Evolutionary conservation across 2,888 invertebrate genomes (phyloP).

Genomic region (Argyresthia albistria): DNA sequence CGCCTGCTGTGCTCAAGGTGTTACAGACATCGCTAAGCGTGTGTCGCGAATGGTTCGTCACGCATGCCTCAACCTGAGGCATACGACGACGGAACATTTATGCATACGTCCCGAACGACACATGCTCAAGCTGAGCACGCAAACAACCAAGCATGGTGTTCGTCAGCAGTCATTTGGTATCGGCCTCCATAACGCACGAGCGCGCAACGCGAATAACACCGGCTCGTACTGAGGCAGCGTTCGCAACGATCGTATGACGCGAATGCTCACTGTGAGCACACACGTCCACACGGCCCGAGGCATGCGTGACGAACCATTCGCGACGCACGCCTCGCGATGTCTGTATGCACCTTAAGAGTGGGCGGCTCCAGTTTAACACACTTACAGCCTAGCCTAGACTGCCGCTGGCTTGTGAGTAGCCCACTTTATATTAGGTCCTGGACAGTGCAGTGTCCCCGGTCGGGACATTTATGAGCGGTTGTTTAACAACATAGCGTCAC

Average conservation of each 20-base stretch:
- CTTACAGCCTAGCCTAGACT: too few relatives aligned
- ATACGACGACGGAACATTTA: too few relatives aligned
- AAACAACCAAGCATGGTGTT: conserved; percentile 3
- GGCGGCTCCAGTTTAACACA: too few relatives aligned
- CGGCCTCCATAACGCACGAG: background rate
- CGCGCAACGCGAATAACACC: background rate
- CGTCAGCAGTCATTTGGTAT: background rate
- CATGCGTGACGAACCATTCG: conserved; percentile 5
- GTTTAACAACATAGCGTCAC: too few relatives aligned
- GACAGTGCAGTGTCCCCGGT: too few relatives aligned
- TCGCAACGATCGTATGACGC: conserved; percentile 5
- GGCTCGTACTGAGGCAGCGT: background rate
- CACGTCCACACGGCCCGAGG: conserved; percentile 4
- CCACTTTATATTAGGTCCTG: too few relatives aligned
- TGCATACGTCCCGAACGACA: conserved; percentile 3
- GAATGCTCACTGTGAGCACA: conserved; percentile 5
- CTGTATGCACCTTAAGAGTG: conserved; percentile 5
- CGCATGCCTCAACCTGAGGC: background rate
- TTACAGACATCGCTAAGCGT: background rate
- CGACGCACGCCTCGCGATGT: conserved; percentile 5
- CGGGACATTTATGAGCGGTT: too few relatives aligned
- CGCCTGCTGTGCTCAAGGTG: too few relatives aligned
- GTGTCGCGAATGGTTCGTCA: background rate
- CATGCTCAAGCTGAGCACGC: conserved; percentile 4
- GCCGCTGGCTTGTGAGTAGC: too few relatives aligned